Percentiles rank a stretch among this genome's conserved stretches.
phyloP scores from a whole-genome alignment of 2,113 vertebrate species.

The Epinephelus lanceolatus region DNA sequence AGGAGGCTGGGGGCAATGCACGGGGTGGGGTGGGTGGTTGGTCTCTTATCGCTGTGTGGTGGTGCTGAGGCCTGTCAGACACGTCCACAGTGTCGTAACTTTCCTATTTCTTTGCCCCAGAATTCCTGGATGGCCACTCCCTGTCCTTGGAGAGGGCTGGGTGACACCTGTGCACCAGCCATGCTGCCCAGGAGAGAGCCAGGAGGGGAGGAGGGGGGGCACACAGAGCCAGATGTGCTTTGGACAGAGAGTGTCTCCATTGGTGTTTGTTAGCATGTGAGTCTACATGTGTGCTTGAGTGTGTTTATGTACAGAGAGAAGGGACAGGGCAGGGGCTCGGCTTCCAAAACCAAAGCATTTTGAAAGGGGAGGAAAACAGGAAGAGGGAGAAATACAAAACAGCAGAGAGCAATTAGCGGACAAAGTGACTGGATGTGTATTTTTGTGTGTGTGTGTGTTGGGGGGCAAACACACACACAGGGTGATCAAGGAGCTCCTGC shows the following conservation, averaged over 20 bases:
- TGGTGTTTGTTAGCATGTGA: conserved; percentile 37
- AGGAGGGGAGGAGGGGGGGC: not conserved
- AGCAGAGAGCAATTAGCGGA: conserved; percentile 78
- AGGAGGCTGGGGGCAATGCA: conserved; percentile 48
- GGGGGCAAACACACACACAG: conserved; percentile 13
- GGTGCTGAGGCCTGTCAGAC: conserved; percentile 18
- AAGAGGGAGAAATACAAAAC: conserved; percentile 79
- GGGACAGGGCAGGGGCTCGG: conserved; percentile 32
- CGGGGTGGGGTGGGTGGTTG: conserved; percentile 14
- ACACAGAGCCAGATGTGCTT: conserved; percentile 55
- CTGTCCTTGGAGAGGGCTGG: conserved; percentile 38
- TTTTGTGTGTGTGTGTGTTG: conserved; percentile 30
- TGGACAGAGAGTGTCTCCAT: conserved; percentile 24
- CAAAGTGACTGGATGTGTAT: conserved; percentile 69
- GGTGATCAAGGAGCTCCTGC: conserved; percentile 42
- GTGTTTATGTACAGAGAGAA: conserved; percentile 43
- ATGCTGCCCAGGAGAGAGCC: conserved; percentile 2
- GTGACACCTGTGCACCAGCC: conserved; percentile 73
- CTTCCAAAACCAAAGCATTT: conserved; percentile 64
- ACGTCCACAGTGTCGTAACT: conserved; percentile 16
- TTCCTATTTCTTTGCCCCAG: conserved; percentile 13
- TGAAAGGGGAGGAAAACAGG: conserved; percentile 77
- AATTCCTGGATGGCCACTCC: conserved; percentile 36
- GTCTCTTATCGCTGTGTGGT: conserved; percentile 18
- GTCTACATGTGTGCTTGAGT: conserved; percentile 34